phyloP scores from a whole-genome alignment of 2,797 vertebrate genomes.

The Malurus splendens region DNA sequence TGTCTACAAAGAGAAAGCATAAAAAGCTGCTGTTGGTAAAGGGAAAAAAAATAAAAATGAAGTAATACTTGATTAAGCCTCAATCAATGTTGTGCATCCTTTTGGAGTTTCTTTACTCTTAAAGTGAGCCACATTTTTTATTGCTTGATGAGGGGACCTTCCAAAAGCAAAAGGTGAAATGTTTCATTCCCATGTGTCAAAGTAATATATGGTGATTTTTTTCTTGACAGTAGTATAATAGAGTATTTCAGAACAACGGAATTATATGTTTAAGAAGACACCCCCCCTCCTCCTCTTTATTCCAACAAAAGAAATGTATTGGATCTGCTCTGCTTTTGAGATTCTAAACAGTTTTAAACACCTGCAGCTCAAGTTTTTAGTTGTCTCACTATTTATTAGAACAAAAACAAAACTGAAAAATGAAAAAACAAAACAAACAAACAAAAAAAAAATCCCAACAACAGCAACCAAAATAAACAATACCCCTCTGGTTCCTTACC shows the following conservation, averaged over 20 bases:
- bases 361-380: background rate
- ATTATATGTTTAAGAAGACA: background rate
- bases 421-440: background rate
- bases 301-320: background rate
- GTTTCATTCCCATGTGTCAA: background rate
- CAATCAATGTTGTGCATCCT: accelerated
- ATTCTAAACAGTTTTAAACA: background rate
- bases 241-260: background rate
- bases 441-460: background rate
- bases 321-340: background rate
- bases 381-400: background rate
- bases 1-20: background rate
- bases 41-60: background rate
- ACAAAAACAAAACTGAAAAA: background rate
- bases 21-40: background rate
- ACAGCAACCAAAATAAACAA: background rate
- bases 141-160: background rate
- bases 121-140: background rate
- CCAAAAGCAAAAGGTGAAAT: background rate
- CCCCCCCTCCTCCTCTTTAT: background rate
- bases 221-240: background rate
- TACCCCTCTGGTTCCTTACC: background rate
- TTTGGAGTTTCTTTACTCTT: background rate
- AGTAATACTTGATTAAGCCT: background rate
- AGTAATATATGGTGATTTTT: background rate